Percentiles rank a stretch among this genome's conserved stretches.
Conservation (phyloP, 2,888 invertebrate genomes). For the Argyresthia albistria region DNA sequence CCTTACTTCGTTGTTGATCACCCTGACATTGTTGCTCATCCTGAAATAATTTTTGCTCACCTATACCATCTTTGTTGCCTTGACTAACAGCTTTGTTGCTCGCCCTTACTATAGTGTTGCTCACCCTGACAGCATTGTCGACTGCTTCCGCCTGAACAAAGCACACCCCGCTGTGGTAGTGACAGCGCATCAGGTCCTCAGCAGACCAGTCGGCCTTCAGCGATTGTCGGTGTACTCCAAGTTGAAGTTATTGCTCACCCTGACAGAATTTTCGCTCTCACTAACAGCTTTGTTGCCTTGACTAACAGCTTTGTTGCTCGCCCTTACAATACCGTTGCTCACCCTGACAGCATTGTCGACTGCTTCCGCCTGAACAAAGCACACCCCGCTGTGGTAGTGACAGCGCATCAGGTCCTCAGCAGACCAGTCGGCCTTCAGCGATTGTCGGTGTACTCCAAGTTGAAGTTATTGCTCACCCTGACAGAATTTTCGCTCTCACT, state of each 20-base stretch:
- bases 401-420: slow-evolving; percentile 42
- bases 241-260: slow-evolving; percentile 44
- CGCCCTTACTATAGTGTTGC: no score
- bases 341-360: slow-evolving; percentile 13
- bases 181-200: slow-evolving; percentile 45
- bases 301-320: no score
- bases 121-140: slow-evolving; percentile 7
- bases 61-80: no score
- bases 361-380: slow-evolving; percentile 56
- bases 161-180: slow-evolving; percentile 25
- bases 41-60: no score
- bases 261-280: no score
- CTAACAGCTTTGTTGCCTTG: no score
- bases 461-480: slow-evolving; percentile 23
- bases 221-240: slow-evolving; percentile 44
- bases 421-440: slow-evolving; percentile 28
- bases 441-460: slow-evolving; percentile 48
- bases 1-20: no score
- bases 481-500: no score
- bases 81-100: no score
- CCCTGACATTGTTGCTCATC: no score
- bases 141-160: slow-evolving; percentile 52
- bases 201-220: slow-evolving; percentile 28
- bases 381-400: no score
- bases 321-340: no score